Evolutionary conservation across 2,113 vertebrate species (phyloP).

Genomic region (Pachypanchax playfairii): DNA sequence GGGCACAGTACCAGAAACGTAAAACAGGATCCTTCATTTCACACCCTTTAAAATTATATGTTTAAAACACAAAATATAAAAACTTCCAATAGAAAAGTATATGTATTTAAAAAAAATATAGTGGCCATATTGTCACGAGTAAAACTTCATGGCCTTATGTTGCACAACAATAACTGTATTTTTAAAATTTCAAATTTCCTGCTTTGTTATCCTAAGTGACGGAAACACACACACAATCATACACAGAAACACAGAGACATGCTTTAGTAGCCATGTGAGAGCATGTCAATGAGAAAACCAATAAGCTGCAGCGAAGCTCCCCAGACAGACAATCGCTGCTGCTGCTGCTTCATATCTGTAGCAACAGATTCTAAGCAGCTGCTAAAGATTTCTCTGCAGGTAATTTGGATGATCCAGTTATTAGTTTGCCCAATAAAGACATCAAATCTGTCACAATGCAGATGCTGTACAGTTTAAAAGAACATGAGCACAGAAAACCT

Average conservation of each 20-base stretch:
- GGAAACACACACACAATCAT: neutral
- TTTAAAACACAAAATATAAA: too few species aligned
- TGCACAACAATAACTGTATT: too few species aligned
- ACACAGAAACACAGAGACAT: neutral
- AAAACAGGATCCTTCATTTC: neutral
- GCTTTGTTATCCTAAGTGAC: slow-evolving; percentile 12
- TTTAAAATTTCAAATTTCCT: neutral
- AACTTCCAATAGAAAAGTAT: too few species aligned
- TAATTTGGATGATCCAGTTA: slow-evolving; percentile 31
- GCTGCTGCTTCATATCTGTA: slow-evolving; percentile 34
- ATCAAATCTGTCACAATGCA: slow-evolving; percentile 24
- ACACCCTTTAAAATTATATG: too few species aligned
- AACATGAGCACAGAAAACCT: too few species aligned
- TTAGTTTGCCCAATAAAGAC: slow-evolving; percentile 12
- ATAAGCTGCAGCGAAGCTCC: slow-evolving; percentile 46
- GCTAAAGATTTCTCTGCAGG: slow-evolving; percentile 42
- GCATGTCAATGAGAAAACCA: slow-evolving; percentile 40
- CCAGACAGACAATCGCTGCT: slow-evolving; percentile 25
- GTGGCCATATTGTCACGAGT: too few species aligned
- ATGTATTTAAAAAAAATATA: too few species aligned
- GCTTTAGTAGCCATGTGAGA: slow-evolving; percentile 18
- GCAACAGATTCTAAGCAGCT: slow-evolving; percentile 53
- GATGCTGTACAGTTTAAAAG: slow-evolving; percentile 9
- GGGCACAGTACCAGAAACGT: neutral
- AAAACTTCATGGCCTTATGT: too few species aligned